Base-by-base conservation (phyloP, 2,797 vertebrate species). In the Apogon talboti region DNA sequence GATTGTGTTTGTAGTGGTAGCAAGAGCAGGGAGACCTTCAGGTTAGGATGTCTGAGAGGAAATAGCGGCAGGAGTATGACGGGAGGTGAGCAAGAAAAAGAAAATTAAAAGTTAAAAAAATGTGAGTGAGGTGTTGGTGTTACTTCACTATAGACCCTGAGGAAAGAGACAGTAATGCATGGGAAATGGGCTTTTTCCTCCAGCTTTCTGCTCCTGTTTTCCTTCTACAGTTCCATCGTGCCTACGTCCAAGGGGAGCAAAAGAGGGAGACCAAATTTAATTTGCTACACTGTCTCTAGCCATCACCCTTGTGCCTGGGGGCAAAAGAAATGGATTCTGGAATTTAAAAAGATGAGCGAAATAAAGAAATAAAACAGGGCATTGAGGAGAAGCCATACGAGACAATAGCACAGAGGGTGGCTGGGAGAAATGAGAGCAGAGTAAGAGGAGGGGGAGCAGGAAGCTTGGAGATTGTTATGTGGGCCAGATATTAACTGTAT, bases 301-400 rank as follows among this genome's bases (percentile, higher is more conserved):
- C 76, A 71, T 89, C 75, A 38, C 74, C 74, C 64, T 56, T 57
- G 58, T 45, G 82, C 86, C 88, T 48, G 37, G 70, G 84, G 88
- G 77, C 68, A 76, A 86, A 86, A 77, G 62, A 89, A 89, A 92
- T 91, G 85, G 88, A 88, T 88, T 90, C 81, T 85, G 87, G 74
- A 87, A 86, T 88, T 87, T 85, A 68, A 87, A 90, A 88, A 83
- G 82, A 88, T 82, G 82, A 85, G 73, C 68, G 80, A 85, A 87
- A 89, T 82, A 84, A 85, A 87, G 82, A 87, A 90, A 90, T 85
- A 78, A 90, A 90, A 81, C 70, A 62, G 67, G 72, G 62, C 73
- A 68, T 73, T 77, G 66, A 35, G 74, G 79, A 83, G 72, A 85
- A 80, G 71, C 66, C 50, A 41, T 69, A 37, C 28, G 68, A 88